Conservation (phyloP, 2,797 vertebrate species). For the Phalanger gymnotis region DNA sequence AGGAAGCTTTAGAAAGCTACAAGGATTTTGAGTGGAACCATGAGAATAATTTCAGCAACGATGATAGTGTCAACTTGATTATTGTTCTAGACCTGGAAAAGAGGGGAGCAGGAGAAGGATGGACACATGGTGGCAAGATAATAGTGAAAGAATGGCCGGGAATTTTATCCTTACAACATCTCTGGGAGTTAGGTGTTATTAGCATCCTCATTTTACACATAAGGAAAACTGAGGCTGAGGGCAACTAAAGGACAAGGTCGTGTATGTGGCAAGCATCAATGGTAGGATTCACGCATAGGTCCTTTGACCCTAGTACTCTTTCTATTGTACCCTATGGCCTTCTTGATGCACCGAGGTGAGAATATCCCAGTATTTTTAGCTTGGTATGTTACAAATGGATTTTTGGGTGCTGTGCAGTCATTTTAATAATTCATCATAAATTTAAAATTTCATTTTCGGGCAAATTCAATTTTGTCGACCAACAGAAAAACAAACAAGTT, state of each 20-base stretch:
- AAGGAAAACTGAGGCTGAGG: neutral
- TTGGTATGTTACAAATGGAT: neutral
- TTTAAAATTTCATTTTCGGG: conserved; percentile 29
- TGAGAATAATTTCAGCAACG: neutral
- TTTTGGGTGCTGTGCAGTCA: neutral
- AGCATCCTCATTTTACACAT: neutral
- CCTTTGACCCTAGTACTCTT: neutral
- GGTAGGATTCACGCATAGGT: neutral
- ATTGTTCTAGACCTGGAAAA: neutral
- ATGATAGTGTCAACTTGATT: neutral
- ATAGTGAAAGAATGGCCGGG: neutral
- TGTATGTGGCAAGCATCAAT: neutral
- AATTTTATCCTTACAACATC: neutral
- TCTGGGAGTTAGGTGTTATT: neutral
- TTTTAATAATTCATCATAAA: conserved; percentile 42
- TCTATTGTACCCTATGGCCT: neutral
- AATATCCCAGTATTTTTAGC: neutral
- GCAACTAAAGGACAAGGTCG: neutral
- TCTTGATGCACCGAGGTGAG: neutral
- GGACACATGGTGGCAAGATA: neutral
- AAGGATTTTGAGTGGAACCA: neutral
- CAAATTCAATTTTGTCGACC: conserved; percentile 32
- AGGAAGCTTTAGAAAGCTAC: neutral
- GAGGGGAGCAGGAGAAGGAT: neutral
- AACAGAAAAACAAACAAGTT: conserved; percentile 5